Evolutionary conservation across 2,888 invertebrate genomes (phyloP).

Genomic region (Anthrax anthrax): DNA sequence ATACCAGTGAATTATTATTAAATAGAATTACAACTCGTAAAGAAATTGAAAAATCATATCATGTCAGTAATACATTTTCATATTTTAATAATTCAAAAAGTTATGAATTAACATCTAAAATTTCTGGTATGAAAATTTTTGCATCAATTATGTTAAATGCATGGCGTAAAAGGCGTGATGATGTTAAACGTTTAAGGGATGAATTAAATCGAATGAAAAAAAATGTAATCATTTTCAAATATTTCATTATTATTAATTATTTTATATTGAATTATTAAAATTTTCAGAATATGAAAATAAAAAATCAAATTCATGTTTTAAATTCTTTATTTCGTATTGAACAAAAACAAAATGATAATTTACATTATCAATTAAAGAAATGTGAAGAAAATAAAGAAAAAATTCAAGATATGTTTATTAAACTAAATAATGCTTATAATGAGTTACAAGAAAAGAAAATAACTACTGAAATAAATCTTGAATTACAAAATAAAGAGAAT

Average conservation of each 20-base stretch:
- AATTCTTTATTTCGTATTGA: constrained; percentile 24
- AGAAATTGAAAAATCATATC: not conserved
- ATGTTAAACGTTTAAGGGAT: constrained; percentile 18
- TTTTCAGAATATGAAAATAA: constrained; percentile 18
- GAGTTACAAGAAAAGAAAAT: constrained; percentile 16
- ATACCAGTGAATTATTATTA: not conserved
- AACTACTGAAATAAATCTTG: constrained; percentile 9
- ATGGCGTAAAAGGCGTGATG: constrained; percentile 24
- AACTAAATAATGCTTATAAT: constrained; percentile 16
- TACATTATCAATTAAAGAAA: constrained; percentile 19
- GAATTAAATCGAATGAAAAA: constrained; percentile 16
- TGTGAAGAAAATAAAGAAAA: constrained; percentile 16
- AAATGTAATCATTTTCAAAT: constrained; percentile 14
- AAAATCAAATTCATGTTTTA: constrained; percentile 23
- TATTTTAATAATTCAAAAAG: not conserved
- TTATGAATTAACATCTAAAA: constrained; percentile 15
- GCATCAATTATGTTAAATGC: constrained; percentile 23
- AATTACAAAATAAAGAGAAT: constrained; percentile 18
- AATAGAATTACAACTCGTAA: not conserved
- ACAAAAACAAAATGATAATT: constrained; percentile 23
- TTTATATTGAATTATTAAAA: not conserved
- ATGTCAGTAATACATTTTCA: not conserved
- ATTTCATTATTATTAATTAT: not conserved
- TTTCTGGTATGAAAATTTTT: constrained; percentile 21
- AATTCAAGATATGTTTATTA: constrained; percentile 18